Evolutionary conservation across 2,113 vertebrate genomes (phyloP), one percentile per base, ranked within the genome.

Genomic region (Lanius collurio): DNA sequence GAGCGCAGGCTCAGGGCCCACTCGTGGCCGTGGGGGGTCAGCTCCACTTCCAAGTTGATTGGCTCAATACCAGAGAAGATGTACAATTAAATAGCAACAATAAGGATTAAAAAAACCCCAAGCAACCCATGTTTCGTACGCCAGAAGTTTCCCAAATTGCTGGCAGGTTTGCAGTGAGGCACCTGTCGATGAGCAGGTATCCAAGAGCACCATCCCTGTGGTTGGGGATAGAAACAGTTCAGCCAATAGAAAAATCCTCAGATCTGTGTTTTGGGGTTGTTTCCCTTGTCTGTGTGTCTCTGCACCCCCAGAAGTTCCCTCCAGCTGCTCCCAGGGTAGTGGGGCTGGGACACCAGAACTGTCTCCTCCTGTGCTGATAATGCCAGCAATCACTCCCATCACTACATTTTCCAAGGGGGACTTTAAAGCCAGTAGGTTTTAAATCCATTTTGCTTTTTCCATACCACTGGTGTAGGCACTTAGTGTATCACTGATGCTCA

Each of bases 401-500:
- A 44, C 57, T 50, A 37, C 23, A 42, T 41, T 62, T 89, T 71
- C 83, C 89, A 84, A 63, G 30, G 13, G 10, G 37, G 39, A 17
- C 42, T 79, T 83, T 56, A 75, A 89, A 96, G 79, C 44, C 1
- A 0, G 60, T 11, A 53, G 39, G 55, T 85, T 93, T 79, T 47
- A 39, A 93, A 86, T 76, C 57, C 13, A 0, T 46, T 71, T 69
- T 64, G 49, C 21, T 83, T 37, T 39, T 53, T 44, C 49, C 35
- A 80, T 65, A 74, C 64, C 31, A 11, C 92, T 94, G 93, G 92
- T 39, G 4, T 57, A 97, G 96, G 96, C 96, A 97, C 96, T 97
- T 97, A 90, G 94, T 94, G 94, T 96, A 91, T 91, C 93, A 60
- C 86, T 84, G 90, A 92, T 13, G 5, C 93, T 78, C 68, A 87